A percentile compares a stretch with the other conserved stretches of the same genome.
Evolutionary conservation across 1,140 invertebrate species (phyloP).

Genomic region (Archegozetes longisetosus): DNA sequence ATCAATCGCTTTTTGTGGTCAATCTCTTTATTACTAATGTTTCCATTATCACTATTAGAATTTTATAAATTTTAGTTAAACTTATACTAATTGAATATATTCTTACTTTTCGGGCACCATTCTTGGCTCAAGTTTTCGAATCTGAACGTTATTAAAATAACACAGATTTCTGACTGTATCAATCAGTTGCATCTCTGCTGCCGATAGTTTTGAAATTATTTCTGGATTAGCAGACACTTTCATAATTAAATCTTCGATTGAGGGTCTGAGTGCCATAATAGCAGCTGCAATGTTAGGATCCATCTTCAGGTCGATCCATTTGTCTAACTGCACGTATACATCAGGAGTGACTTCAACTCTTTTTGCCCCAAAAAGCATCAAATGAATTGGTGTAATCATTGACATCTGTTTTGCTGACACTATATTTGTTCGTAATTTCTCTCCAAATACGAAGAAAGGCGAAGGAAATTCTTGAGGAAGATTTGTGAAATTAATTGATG

Average conservation of each 20-base stretch:
- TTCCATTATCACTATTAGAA: too few relatives aligned
- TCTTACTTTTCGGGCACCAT: neutral
- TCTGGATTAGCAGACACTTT: constrained; percentile 59
- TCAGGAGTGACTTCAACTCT: constrained; percentile 49
- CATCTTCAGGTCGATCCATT: constrained; percentile 82
- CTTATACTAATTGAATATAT: too few relatives aligned
- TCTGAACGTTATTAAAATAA: neutral
- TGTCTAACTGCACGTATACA: constrained; percentile 55
- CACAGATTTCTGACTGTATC: neutral
- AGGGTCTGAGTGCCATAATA: constrained; percentile 67
- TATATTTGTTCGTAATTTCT: constrained; percentile 80
- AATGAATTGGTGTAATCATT: constrained; percentile 85
- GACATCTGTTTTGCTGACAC: constrained; percentile 96
- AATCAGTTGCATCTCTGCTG: neutral
- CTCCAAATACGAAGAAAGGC: constrained; percentile 93
- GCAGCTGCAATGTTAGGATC: constrained; percentile 53
- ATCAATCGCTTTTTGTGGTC: too few relatives aligned
- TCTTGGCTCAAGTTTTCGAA: neutral
- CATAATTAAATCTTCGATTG: constrained; percentile 66
- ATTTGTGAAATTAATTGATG: constrained; percentile 86
- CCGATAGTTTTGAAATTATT: constrained; percentile 7
- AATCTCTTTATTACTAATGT: too few relatives aligned
- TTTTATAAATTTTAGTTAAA: too few relatives aligned
- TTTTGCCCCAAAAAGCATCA: constrained; percentile 76
- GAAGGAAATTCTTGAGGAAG: constrained; percentile 55